Base-by-base conservation (phyloP, 2,113 vertebrate species). In the Bubalus kerabau region DNA sequence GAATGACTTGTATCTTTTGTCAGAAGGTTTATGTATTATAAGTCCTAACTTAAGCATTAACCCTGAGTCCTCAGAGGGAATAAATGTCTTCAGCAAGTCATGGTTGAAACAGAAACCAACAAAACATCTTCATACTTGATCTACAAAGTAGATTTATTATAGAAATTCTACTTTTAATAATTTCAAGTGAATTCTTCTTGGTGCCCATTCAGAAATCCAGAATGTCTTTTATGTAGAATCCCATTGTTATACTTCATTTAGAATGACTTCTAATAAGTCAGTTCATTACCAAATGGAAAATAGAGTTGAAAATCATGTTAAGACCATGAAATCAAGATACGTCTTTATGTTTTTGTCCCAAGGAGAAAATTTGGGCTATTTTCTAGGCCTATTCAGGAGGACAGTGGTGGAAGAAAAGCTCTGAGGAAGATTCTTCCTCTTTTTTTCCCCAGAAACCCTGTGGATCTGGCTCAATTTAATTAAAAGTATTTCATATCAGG, bases 161-260 rank as follows among this genome's bases (percentile, higher is more conserved):
- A 83, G 46, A 96, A 94, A 94, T 96, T 84, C 36, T 94, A 74
- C n/a, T 92, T 96, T 87, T 56, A 80, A 80, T 56, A 60, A 54
- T 82, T 96, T 46, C 80, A 87, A 91, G 40, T 86, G 52, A 83
- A 74, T 36, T 46, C 52, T 28, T 40, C 76, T 90, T 80, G 17
- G 43, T 94, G 7, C 10, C 24, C 36, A 83, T 76, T 92, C 56
- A 88, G 57, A 97, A 90, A 52, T 48, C 43, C 48, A 90, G 57
- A 82, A 87, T 92, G 6, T 40, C 32, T 67, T 84, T 92, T 90
- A 74, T 56, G 19, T 81, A 56, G 43, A 78, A 88, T 90, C 92
- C 26, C 28, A 40, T 56, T 91, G 15, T 15, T 74, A 50, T 30
- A 21, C 28, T 90, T 83, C 95, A 76, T 93, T 96, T 97, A 87